These are phyloP conservation scores for Anagyrus pseudococci DNA, from an alignment of 2,888 invertebrate genomes.

Conservation along the genomic window DNA sequence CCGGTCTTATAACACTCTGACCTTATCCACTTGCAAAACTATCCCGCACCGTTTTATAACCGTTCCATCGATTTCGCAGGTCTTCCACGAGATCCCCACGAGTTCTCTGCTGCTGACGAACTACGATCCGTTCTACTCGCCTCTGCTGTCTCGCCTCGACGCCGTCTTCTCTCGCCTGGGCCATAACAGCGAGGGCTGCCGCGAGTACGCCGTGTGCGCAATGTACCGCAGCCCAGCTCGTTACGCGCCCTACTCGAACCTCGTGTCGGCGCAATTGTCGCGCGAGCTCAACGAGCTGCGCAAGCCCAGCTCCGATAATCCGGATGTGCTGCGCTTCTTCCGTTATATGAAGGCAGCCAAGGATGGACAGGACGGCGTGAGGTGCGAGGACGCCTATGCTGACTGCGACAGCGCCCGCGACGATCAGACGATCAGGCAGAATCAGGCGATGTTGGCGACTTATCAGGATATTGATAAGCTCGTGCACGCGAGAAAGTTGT, in stretches of 20 bases:
- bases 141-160: constrained; percentile 81
- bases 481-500: constrained; percentile 76
- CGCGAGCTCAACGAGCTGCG: constrained; percentile 86
- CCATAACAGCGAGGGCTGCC: constrained; percentile 71
- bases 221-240: constrained; percentile 90
- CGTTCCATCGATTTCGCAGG: constrained; percentile 59
- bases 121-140: constrained; percentile 91
- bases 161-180: constrained; percentile 80
- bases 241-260: constrained; percentile 87
- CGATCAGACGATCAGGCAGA: constrained; percentile 65
- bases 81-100: constrained; percentile 85
- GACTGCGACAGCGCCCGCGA: constrained; percentile 71
- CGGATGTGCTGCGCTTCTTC: constrained; percentile 87
- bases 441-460: constrained; percentile 85
- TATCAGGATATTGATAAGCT: constrained; percentile 88
- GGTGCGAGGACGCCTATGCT: constrained; percentile 73
- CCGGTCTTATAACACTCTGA: no score
- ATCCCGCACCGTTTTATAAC: neutral
- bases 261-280: constrained; percentile 87
- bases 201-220: constrained; percentile 83
- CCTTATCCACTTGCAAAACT: no score
- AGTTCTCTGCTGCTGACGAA: constrained; percentile 83
- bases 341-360: constrained; percentile 90
- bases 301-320: constrained; percentile 84
- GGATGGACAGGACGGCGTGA: constrained; percentile 82